These are phyloP conservation scores for Mercenaria mercenaria DNA, from an alignment of 1,140 invertebrate species.

Conservation along the genomic window DNA sequence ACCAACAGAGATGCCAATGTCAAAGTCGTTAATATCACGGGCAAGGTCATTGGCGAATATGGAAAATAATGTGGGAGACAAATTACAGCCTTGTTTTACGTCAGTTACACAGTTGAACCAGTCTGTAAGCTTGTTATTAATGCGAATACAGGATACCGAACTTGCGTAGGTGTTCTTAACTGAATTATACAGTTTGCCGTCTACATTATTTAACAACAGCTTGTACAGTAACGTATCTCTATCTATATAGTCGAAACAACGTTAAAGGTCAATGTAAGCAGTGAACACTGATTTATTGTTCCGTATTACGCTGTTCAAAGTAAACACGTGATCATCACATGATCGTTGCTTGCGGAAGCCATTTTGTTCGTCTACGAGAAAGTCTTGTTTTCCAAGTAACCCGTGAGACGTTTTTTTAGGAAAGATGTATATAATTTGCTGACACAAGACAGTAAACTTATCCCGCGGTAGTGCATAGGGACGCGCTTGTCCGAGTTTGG, in stretches of 20 bases:
- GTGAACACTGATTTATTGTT: conserved; percentile 46
- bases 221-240: conserved; percentile 46
- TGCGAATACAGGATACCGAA: conserved; percentile 30
- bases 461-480: conserved; percentile 55
- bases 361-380: conserved; percentile 67
- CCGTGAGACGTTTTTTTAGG: conserved; percentile 57
- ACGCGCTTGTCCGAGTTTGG: conserved; percentile 18
- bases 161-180: conserved; percentile 41
- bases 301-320: conserved; percentile 41
- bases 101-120: conserved; percentile 62
- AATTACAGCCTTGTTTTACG: conserved; percentile 65
- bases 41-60: conserved; percentile 66
- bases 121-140: conserved; percentile 49
- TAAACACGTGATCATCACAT: conserved; percentile 66
- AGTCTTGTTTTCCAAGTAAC: conserved; percentile 55
- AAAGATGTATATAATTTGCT: conserved; percentile 63
- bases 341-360: conserved; percentile 57
- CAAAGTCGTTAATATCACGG: conserved; percentile 28
- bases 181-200: conserved; percentile 54
- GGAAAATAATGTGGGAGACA: conserved; percentile 61
- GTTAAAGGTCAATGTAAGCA: conserved; percentile 37
- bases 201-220: conserved; percentile 42
- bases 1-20: conserved; percentile 8
- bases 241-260: conserved; percentile 41
- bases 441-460: conserved; percentile 56